Conservation (phyloP, 2,888 invertebrate species). For the Aphodius sticticus region DNA sequence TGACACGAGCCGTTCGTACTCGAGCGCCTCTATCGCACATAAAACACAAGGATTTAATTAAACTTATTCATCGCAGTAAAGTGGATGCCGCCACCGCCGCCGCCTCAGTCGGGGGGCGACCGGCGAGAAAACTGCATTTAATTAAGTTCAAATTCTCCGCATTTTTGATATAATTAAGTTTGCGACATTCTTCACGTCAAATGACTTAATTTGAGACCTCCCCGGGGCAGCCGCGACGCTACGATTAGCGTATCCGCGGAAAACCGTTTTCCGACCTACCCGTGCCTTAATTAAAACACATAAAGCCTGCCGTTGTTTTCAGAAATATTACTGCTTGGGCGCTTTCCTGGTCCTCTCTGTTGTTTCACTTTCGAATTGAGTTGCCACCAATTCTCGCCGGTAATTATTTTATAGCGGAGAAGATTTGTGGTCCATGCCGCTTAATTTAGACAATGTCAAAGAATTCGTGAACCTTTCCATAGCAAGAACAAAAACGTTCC, state of each 20-base stretch:
- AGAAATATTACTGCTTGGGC: not conserved
- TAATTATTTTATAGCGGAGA: too few relatives aligned
- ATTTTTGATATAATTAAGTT: conserved; percentile 63
- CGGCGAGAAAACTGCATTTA: conserved; percentile 59
- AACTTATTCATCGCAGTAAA: conserved; percentile 62
- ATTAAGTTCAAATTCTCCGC: conserved; percentile 61
- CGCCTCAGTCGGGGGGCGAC: conserved; percentile 26
- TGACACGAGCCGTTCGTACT: not conserved
- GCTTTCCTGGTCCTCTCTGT: not conserved
- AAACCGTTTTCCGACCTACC: not conserved
- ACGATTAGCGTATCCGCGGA: conserved; percentile 21
- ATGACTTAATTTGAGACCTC: conserved; percentile 55
- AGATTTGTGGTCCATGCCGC: too few relatives aligned
- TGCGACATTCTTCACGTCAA: conserved; percentile 57
- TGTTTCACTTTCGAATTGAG: too few relatives aligned
- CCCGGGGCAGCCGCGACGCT: conserved; percentile 33
- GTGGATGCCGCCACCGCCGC: conserved; percentile 52
- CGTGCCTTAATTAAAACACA: conserved; percentile 23
- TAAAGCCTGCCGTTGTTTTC: conserved; percentile 10
- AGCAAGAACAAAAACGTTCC: too few relatives aligned
- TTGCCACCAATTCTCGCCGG: too few relatives aligned
- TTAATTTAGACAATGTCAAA: too few relatives aligned
- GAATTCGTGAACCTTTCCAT: too few relatives aligned
- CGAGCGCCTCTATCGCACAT: conserved; percentile 44
- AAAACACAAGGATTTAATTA: conserved; percentile 62